Conservation (phyloP, 2,797 vertebrate species). For the Scyliorhinus canicula region DNA sequence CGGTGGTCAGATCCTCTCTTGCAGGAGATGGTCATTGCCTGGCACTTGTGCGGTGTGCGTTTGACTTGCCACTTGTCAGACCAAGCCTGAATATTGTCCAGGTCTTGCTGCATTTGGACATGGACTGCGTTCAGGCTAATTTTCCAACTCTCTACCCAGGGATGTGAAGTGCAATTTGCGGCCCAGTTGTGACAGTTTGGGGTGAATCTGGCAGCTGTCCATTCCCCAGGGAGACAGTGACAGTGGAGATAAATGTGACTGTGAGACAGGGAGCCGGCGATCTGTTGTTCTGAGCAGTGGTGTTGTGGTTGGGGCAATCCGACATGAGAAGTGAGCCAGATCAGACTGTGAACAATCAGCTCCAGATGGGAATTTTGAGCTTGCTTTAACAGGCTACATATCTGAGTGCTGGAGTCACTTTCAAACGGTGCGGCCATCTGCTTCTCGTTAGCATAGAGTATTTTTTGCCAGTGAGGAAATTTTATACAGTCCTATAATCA, state of each 20-base stretch:
- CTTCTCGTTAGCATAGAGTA: constrained; percentile 1
- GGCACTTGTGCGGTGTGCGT: too few species aligned
- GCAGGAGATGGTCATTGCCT: too few species aligned
- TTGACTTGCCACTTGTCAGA: too few species aligned
- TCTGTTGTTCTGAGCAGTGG: not conserved
- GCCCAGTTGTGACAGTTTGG: not conserved
- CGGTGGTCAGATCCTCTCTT: too few species aligned
- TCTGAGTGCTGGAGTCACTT: constrained; percentile 32
- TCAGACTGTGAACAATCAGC: constrained; percentile 17
- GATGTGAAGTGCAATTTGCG: not conserved
- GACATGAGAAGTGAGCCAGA: not conserved
- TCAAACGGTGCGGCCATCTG: constrained; percentile 17
- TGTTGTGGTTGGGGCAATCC: not conserved
- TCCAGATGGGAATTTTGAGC: constrained; percentile 26
- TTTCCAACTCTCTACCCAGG: not conserved
- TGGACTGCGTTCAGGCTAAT: not conserved
- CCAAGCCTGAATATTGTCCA: too few species aligned
- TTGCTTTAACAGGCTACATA: constrained; percentile 11
- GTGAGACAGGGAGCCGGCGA: not conserved
- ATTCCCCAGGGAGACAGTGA: not conserved
- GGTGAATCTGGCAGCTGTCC: not conserved
- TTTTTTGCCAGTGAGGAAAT: constrained; percentile 31
- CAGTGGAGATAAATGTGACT: not conserved
- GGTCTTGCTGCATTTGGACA: too few species aligned
- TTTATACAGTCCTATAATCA: constrained; percentile 34